These are phyloP conservation scores for Drosophila antonietae DNA, from an alignment of 2,888 invertebrate genomes.

Conservation along the genomic window DNA sequence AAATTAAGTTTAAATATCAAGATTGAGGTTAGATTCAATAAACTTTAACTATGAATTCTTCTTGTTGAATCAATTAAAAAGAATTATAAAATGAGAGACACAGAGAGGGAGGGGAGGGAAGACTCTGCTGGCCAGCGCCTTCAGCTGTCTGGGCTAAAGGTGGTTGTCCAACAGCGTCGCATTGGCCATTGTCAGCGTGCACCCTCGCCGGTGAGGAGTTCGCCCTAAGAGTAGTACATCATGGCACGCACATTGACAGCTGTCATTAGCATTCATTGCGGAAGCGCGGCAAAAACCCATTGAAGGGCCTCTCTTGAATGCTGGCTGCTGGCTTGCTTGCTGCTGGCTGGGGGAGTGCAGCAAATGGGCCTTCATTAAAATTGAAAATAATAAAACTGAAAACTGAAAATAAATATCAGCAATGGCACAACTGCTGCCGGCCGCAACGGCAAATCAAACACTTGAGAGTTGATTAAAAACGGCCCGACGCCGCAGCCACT, in stretches of 20 bases:
- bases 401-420: constrained; percentile 59
- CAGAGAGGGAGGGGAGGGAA: neutral
- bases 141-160: constrained; percentile 22
- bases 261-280: constrained; percentile 79
- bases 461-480: constrained; percentile 74
- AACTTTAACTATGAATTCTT: neutral
- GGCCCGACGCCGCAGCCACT: constrained; percentile 23
- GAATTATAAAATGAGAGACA: no score
- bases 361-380: constrained; percentile 78
- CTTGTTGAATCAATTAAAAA: neutral
- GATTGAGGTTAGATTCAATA: neutral
- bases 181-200: constrained; percentile 26
- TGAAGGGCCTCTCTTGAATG: constrained; percentile 37
- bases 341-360: constrained; percentile 49
- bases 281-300: constrained; percentile 70
- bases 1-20: neutral
- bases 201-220: constrained; percentile 38
- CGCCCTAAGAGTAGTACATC: constrained; percentile 64
- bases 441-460: constrained; percentile 75
- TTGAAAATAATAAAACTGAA: constrained; percentile 72
- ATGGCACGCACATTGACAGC: constrained; percentile 78
- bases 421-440: constrained; percentile 43
- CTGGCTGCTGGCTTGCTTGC: constrained; percentile 12
- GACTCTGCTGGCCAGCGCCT: constrained; percentile 6
- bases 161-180: constrained; percentile 26